phyloP scores from a whole-genome alignment of 2,888 invertebrate genomes.

The Lucinisca nassula region DNA sequence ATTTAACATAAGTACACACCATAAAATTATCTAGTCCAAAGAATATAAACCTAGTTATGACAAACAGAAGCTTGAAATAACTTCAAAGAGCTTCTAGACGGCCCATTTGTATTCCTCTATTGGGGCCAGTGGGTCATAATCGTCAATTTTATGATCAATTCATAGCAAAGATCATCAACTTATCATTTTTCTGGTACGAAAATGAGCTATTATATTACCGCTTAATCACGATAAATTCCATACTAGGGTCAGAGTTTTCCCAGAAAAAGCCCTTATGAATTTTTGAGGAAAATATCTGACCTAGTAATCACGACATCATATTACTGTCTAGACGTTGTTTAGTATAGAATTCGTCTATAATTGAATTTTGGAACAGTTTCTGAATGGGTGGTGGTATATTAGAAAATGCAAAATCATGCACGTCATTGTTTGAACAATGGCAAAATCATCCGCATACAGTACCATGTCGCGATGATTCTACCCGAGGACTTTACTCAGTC shows the following conservation, averaged over 20 bases:
- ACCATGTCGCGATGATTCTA: too few species aligned
- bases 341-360: background rate
- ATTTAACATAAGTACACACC: background rate
- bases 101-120: background rate
- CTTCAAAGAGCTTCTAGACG: background rate
- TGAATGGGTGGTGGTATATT: background rate
- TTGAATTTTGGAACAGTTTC: background rate
- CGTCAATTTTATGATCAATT: conserved; percentile 6
- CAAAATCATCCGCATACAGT: background rate
- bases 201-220: background rate
- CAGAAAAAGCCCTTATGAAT: background rate
- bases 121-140: background rate
- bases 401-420: background rate
- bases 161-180: background rate
- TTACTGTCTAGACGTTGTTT: background rate
- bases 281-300: background rate
- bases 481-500: too few species aligned
- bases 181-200: background rate
- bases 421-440: background rate
- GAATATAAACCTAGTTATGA: background rate
- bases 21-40: background rate
- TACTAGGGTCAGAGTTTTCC: background rate
- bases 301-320: background rate
- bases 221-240: background rate
- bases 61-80: background rate